Conservation (phyloP, 2,888 invertebrate genomes). For the Erebia ligea region DNA sequence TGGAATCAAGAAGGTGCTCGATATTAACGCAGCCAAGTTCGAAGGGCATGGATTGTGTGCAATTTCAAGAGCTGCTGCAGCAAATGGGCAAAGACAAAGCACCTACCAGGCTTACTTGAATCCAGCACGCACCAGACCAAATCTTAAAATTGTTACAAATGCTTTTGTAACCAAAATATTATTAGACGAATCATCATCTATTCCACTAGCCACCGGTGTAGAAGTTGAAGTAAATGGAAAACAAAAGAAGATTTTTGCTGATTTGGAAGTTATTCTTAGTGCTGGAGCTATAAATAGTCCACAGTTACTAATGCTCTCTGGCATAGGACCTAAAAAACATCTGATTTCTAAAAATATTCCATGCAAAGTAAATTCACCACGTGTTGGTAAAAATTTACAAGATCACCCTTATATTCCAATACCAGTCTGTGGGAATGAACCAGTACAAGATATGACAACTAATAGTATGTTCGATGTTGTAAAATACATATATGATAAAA, state of each 20-base stretch:
- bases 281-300: slow-evolving; percentile 77
- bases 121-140: slow-evolving; percentile 50
- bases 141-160: slow-evolving; percentile 69
- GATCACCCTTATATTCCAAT: slow-evolving; percentile 74
- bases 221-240: slow-evolving; percentile 52
- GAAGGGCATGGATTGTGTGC: slow-evolving; percentile 52
- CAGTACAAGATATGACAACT: slow-evolving; percentile 48
- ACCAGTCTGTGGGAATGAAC: slow-evolving; percentile 55
- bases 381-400: slow-evolving; percentile 80
- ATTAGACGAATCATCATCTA: slow-evolving; percentile 55
- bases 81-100: slow-evolving; percentile 72
- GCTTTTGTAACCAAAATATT: slow-evolving; percentile 76
- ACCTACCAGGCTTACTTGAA: slow-evolving; percentile 75
- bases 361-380: slow-evolving; percentile 63
- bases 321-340: slow-evolving; percentile 72
- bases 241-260: slow-evolving; percentile 48
- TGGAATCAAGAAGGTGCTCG: slow-evolving; percentile 63
- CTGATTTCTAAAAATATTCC: slow-evolving; percentile 60
- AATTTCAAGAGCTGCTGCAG: slow-evolving; percentile 67
- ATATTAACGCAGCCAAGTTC: slow-evolving; percentile 67
- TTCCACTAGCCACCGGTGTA: slow-evolving; percentile 61
- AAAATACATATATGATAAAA: slow-evolving; percentile 75
- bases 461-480: slow-evolving; percentile 58
- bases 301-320: slow-evolving; percentile 78
- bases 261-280: slow-evolving; percentile 74